Evolutionary conservation across 2,797 vertebrate genomes (phyloP).

Genomic region (Protosalanx chinensis): DNA sequence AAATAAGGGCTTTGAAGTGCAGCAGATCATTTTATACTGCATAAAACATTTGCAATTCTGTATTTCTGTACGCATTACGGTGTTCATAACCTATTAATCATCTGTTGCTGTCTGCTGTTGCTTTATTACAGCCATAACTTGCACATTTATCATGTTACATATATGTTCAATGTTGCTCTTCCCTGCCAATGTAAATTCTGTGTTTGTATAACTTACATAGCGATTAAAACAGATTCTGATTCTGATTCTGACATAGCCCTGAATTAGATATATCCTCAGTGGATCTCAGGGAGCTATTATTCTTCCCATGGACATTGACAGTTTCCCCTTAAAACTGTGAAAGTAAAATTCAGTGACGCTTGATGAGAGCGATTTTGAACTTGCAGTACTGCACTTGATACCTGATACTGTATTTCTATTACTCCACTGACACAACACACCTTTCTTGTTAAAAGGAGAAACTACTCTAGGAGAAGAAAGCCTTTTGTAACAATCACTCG

Average conservation of each 20-base stretch:
- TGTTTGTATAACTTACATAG: no score
- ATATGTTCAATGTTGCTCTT: background rate
- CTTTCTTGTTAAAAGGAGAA: background rate
- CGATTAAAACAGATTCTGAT: no score
- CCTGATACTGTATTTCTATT: background rate
- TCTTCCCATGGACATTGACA: no score
- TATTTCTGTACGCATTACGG: background rate
- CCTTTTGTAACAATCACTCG: no score
- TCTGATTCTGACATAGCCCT: no score
- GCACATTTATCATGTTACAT: background rate
- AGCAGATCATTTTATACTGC: background rate
- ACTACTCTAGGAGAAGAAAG: no score
- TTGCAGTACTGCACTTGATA: background rate
- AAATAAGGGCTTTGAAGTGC: background rate
- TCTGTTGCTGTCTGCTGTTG: slow-evolving; percentile 30
- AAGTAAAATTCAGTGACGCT: background rate
- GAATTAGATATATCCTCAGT: no score
- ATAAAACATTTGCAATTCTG: no score
- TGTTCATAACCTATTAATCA: background rate
- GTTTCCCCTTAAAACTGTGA: background rate
- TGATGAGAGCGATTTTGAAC: background rate
- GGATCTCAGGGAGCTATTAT: no score
- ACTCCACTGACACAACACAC: background rate
- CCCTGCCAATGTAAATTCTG: background rate
- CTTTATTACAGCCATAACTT: slow-evolving; percentile 2